Base-by-base conservation (phyloP, 2,888 invertebrate genomes). In the Rambutsinella grinnellia region DNA sequence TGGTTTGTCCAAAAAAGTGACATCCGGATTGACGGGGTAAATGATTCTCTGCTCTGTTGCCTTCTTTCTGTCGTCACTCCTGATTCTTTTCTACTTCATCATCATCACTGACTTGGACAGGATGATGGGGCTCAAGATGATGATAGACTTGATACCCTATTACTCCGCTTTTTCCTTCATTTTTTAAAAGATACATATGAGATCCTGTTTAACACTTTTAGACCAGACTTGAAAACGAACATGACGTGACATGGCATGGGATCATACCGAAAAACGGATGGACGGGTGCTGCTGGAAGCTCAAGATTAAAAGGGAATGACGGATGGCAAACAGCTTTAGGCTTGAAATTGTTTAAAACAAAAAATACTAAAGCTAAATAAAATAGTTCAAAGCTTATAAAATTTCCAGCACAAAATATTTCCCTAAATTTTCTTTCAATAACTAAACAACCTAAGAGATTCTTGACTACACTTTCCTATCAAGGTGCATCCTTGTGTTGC, bases 1-100 rank as follows among this genome's bases (percentile, higher is more conserved):
- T 6, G 53, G 24, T 51, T 28, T 46, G 61, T 62, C 47, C 56
- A 71, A 58, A 70, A 68, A 58, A 71, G 72, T 65, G 72, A 74
- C 72, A 74, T 66, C 60, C 72, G 72, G 72, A 74, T 74, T 74
- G 72, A 74, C 72, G 72, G 58, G 65, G 60, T 47, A 74, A 74
- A 74, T 74, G 72, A 74, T 74, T 58, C 65, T 74, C 66, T 23
- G 47, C 5, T 49, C 51, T 54, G 58, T 47, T 49, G 57, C 46
- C 56, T 54, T 56, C 24, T 28, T 62, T 21, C 61, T 66, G 66
- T 74, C 72, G 66, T 74, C 66, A 74, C 72, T 74, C 57, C 66
- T 66, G 66, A 74, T 74, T 74, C 60, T 47, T 51, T 51, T 63
- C 72, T 65, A 26, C 60, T 36, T 72, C 60, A 56, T 72, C 66